Evolutionary conservation across 2,113 vertebrate genomes (phyloP), one percentile per base, ranked within the genome.

Genomic region (Nothoprocta pentlandii): DNA sequence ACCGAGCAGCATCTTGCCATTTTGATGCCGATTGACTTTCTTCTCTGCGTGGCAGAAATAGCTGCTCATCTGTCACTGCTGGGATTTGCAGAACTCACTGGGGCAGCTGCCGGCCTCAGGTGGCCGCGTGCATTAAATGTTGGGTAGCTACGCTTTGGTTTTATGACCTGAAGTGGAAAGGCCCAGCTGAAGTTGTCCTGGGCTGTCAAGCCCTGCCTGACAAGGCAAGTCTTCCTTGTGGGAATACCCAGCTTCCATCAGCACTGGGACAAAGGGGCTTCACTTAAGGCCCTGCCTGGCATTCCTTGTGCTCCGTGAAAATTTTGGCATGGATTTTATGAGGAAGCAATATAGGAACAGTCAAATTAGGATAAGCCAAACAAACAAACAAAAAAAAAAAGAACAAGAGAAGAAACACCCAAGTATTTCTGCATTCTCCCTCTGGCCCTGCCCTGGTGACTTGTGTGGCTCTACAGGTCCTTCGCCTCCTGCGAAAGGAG

Each of bases 311-410:
- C 44, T n/a, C 73, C 42, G 47, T 30, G 20, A 1, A 4, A 85
- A 83, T 92, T 85, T 66, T 85, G 46, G 59, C 21, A 12, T 82
- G 80, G 39, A 25, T 4, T 41, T 81, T 88, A 71, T 85, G 58
- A 85, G 39, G 32, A 83, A 77, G 78, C 26, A 87, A 70, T 51
- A 82, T 75, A 64, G 15, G 17, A 25, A 23, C 44, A 19, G 14
- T 71, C 89, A 80, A 83, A 39, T 39, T 49, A 36, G 39, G 11
- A 21, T 41, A 79, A 51, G 23, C 26, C 44, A n/a, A 79, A 87
- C 66, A 67, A 39, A 16, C 26, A 54, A 54, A 54, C 7, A 54
- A 30, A 56, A 34, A 26, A 36, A 10, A 49, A 22, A 20, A 22
- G 22, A 22, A 49, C 9, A 49, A 49, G 22, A 32, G 17, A 58